Evolutionary conservation across 2,113 vertebrate species (phyloP).

Genomic region (Zosterops lateralis): DNA sequence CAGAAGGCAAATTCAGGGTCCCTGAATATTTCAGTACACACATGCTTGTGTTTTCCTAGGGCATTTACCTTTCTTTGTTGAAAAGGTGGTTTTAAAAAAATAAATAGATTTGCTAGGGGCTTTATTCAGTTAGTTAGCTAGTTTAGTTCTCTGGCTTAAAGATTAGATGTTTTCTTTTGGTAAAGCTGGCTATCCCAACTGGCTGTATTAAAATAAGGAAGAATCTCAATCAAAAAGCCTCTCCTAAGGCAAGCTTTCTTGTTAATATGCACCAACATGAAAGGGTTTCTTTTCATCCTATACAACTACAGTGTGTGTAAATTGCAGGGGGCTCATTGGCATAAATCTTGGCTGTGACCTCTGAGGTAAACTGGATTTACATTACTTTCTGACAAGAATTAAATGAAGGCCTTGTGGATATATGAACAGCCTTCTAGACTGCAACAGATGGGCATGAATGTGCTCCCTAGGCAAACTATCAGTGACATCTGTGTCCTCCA

Average conservation of each 20-base stretch:
- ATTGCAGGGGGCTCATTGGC: conserved; percentile 83
- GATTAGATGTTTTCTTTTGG: conserved; percentile 62
- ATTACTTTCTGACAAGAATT: conserved; percentile 90
- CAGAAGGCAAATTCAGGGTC: not conserved
- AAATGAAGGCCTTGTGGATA: conserved; percentile 87
- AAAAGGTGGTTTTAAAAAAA: not conserved
- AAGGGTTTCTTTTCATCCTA: conserved; percentile 83
- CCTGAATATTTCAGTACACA: not conserved
- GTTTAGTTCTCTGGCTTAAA: conserved; percentile 64
- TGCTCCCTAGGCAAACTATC: conserved; percentile 84
- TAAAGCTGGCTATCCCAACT: conserved; percentile 68
- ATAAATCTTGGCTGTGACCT: conserved; percentile 84
- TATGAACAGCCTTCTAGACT: conserved; percentile 81
- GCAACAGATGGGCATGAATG: conserved; percentile 89
- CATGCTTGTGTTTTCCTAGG: not conserved
- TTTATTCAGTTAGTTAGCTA: conserved; percentile 1
- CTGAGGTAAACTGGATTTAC: conserved; percentile 87
- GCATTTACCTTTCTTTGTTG: not conserved
- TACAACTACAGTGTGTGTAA: conserved; percentile 81
- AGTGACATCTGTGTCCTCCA: conserved; percentile 87
- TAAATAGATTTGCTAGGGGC: conserved; percentile 5
- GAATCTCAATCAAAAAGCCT: conserved; percentile 73
- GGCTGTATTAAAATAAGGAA: conserved; percentile 79
- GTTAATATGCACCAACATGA: conserved; percentile 85
- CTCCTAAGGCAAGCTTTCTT: conserved; percentile 79